phyloP scores from a whole-genome alignment of 2,888 invertebrate genomes.

The Parascotia fuliginaria region DNA sequence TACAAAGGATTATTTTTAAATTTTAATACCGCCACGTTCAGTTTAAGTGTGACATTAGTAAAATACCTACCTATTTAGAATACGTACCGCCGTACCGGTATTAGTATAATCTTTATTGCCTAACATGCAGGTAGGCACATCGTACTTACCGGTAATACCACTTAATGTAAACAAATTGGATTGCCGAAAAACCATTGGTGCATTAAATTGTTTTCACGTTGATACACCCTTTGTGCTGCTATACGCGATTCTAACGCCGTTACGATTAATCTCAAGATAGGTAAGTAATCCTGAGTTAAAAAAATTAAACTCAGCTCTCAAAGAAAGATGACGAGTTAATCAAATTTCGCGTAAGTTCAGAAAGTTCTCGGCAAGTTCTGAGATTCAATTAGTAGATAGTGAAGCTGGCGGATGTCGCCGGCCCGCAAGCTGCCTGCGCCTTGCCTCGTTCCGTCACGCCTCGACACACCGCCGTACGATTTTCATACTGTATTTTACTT shows the following conservation, averaged over 20 bases:
- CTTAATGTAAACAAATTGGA: conserved; percentile 11
- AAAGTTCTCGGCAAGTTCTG: conserved; percentile 72
- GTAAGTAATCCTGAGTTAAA: conserved; percentile 57
- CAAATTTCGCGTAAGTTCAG: conserved; percentile 74
- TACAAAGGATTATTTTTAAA: no score
- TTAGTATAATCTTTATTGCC: background rate
- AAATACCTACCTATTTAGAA: no score
- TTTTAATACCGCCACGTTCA: no score
- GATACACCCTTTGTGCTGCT: conserved; percentile 39
- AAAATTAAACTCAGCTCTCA: conserved; percentile 62
- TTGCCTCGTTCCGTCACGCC: conserved; percentile 24
- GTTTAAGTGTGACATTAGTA: no score
- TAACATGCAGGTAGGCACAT: background rate
- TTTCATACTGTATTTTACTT: conserved; percentile 53
- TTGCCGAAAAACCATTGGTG: conserved; percentile 13
- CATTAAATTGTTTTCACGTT: conserved; percentile 19
- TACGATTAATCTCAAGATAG: conserved; percentile 51
- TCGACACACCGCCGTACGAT: conserved; percentile 43
- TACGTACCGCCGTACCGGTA: no score
- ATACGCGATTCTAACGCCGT: conserved; percentile 43
- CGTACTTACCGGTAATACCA: background rate
- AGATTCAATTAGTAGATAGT: conserved; percentile 82
- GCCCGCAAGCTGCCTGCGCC: conserved; percentile 12
- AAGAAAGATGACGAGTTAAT: conserved; percentile 77
- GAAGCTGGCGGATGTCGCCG: conserved; percentile 41